These are phyloP conservation scores for Coleophora deauratella DNA, from an alignment of 2,888 invertebrate species.

Conservation along the genomic window DNA sequence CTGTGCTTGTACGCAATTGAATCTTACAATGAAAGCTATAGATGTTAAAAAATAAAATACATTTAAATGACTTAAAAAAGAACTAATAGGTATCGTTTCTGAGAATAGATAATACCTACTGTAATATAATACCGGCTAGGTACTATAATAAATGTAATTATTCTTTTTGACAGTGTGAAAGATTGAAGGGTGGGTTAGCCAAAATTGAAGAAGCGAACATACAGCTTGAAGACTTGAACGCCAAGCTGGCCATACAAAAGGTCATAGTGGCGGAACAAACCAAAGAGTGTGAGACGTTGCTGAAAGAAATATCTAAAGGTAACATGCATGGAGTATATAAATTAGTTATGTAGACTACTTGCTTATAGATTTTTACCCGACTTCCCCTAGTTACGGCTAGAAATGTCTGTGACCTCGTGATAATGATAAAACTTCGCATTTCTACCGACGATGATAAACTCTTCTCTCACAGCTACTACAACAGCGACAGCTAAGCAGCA, in stretches of 20 bases:
- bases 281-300: constrained; percentile 83
- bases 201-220: constrained; percentile 92
- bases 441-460: too few relatives aligned
- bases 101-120: too few relatives aligned
- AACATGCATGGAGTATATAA: background rate
- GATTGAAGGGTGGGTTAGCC: constrained; percentile 80
- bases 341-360: too few relatives aligned
- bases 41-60: too few relatives aligned
- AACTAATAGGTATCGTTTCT: too few relatives aligned
- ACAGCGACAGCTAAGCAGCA: constrained; percentile 85
- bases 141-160: too few relatives aligned
- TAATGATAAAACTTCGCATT: background rate
- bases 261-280: constrained; percentile 88
- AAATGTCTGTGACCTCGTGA: background rate
- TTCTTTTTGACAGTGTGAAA: constrained; percentile 70
- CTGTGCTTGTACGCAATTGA: too few relatives aligned
- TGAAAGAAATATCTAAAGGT: constrained; percentile 83
- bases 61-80: too few relatives aligned
- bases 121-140: too few relatives aligned
- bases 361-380: too few relatives aligned
- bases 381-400: background rate
- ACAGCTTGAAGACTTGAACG: constrained; percentile 85
- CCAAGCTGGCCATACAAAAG: constrained; percentile 86
- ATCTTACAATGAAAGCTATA: too few relatives aligned
- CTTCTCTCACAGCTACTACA: constrained; percentile 73